Conservation (phyloP, 2,797 vertebrate species). For the Apogon hyalosoma region DNA sequence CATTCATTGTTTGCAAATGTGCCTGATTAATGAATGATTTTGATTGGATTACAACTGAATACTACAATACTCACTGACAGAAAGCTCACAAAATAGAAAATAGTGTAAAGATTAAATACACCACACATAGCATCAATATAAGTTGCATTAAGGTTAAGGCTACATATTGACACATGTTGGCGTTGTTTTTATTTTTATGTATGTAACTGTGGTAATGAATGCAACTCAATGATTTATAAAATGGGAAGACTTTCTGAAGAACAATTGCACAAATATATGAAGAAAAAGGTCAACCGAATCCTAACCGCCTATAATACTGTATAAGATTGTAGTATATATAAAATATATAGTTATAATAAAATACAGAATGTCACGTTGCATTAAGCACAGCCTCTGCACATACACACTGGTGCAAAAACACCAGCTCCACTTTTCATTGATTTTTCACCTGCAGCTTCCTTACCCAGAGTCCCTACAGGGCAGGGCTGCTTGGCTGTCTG, state of each 20-base stretch:
- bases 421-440: not conserved
- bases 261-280: not conserved
- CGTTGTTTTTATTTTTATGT: not conserved
- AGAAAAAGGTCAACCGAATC: not conserved
- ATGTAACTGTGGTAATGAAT: not conserved
- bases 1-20: no score
- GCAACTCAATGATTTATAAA: not conserved
- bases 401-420: not conserved
- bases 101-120: not conserved
- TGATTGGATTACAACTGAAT: no score
- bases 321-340: not conserved
- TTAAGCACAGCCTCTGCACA: not conserved
- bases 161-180: not conserved
- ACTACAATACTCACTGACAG: no score
- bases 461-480: slow-evolving; percentile 84
- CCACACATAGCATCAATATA: not conserved
- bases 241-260: no score
- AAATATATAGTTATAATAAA: not conserved
- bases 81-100: no score
- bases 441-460: slow-evolving; percentile 28
- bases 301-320: no score
- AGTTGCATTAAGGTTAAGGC: not conserved
- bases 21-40: not conserved
- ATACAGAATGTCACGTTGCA: not conserved
- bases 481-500: slow-evolving; percentile 95